Evolutionary conservation across 2,888 invertebrate species (phyloP), one percentile per base, ranked within the genome.

Genomic region (Tridacna crocea): DNA sequence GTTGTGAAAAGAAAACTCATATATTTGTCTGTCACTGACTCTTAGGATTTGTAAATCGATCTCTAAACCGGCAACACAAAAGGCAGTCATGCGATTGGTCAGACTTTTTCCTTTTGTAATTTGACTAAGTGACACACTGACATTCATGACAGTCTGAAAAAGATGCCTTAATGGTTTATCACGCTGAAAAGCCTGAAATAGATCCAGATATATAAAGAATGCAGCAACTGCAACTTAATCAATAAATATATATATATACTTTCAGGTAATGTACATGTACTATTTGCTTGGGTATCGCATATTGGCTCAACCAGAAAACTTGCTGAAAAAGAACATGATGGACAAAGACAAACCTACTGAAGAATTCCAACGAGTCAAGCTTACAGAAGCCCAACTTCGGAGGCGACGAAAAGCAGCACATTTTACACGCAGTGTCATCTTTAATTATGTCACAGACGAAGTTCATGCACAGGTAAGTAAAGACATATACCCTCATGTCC

Each of bases 261-360:
- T 76, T 0, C 70, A 97, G 97, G 96, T 99, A 70, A 99, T 99
- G 99, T 99, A 99, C 96, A 99, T 99, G 98, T 99, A 99, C 96
- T 99, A 99, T 93, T 95, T 99, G 72, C 96, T 99, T 83, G 99
- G 99, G 19, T 98, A 99, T 94, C 96, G 98, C 87, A 96, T 99
- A 0, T 98, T 99, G n/a, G 92, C 90, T 6, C 84, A 89, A 60
- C 85, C 88, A 13, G 89, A 90, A 46, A 89, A 83, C 66, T 36
- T 85, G 10, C 70, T 87, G 12, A 83, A 77, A 24, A 82, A 79
- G 46, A 83, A 82, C 48, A 46, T 74, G 58, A 26, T 75, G 13
- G 82, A 86, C 4, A 74, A 77, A 1, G 60, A 73, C 17, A 70
- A 51, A 10, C 60, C 58, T 22, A 83, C 79, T 47, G 80, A 82